Evolutionary conservation across 1,140 invertebrate genomes (phyloP).

Genomic region (Drosophila ambigua): DNA sequence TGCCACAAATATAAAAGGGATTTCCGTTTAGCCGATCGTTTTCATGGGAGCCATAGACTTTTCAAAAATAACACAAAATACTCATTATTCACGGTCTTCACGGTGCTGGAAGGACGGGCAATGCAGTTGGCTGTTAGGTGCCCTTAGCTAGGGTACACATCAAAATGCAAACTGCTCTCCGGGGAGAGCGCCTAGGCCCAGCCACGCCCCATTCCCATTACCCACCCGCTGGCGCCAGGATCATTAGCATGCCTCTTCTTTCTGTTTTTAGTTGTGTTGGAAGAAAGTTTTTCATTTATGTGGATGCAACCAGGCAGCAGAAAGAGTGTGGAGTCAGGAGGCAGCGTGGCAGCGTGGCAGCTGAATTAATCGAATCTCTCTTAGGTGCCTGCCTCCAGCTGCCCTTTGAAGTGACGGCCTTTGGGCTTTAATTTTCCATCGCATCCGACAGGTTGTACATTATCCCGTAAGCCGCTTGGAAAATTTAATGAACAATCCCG

Average conservation of each 20-base stretch:
- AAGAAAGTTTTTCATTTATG: conserved; percentile 10
- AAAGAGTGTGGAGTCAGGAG: not conserved
- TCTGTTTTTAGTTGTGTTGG: not conserved
- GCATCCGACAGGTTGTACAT: conserved; percentile 35
- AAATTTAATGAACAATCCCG: conserved; percentile 51
- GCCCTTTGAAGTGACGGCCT: conserved; percentile 1
- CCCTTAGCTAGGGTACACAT: too few species aligned
- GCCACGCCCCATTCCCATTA: too few species aligned
- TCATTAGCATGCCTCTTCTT: not conserved
- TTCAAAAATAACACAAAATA: too few species aligned
- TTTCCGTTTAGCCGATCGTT: too few species aligned
- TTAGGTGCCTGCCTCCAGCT: not conserved
- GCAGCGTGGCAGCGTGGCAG: not conserved
- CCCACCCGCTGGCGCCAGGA: too few species aligned
- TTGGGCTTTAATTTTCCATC: conserved; percentile 16
- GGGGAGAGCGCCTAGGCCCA: too few species aligned
- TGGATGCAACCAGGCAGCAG: conserved; percentile 20
- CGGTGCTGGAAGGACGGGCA: too few species aligned
- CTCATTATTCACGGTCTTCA: too few species aligned
- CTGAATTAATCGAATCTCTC: conserved; percentile 27
- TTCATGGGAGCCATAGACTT: too few species aligned
- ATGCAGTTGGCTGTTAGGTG: too few species aligned
- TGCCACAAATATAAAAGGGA: too few species aligned
- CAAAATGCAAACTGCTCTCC: too few species aligned
- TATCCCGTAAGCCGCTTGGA: conserved; percentile 29